Conservation (phyloP, 1,140 invertebrate species). For the Sycophila sp. region DNA sequence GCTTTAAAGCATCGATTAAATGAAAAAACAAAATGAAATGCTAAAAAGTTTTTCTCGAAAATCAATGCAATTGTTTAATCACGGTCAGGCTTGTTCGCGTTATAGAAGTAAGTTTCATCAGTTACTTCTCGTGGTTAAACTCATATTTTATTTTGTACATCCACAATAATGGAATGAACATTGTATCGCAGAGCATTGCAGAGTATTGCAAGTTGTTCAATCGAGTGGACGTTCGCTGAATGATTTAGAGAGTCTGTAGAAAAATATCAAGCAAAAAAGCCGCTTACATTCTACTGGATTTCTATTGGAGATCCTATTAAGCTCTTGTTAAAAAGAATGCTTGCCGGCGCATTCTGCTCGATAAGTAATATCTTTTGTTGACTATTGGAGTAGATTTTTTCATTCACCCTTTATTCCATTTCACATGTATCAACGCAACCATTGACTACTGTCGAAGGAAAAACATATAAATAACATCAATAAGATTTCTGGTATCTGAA, state of each 20-base stretch:
- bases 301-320: background rate
- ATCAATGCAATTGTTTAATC: too few relatives aligned
- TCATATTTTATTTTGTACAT: too few relatives aligned
- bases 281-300: background rate
- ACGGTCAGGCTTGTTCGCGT: too few relatives aligned
- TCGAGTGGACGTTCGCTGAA: background rate
- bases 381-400: background rate
- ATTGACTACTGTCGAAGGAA: too few relatives aligned
- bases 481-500: too few relatives aligned
- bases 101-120: too few relatives aligned
- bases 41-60: too few relatives aligned
- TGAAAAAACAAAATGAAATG: too few relatives aligned
- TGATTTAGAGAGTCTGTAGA: background rate
- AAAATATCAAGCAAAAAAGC: background rate
- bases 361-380: slow-evolving; percentile 16
- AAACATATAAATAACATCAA: too few relatives aligned
- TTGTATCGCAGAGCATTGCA: background rate
- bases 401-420: background rate
- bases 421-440: background rate
- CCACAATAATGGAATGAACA: too few relatives aligned
- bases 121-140: too few relatives aligned
- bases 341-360: background rate
- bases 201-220: background rate
- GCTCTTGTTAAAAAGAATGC: background rate
- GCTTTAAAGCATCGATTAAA: too few relatives aligned